These are phyloP conservation scores for Sebastes jordani DNA, from an alignment of 2,797 vertebrate species.

Conservation along the genomic window DNA sequence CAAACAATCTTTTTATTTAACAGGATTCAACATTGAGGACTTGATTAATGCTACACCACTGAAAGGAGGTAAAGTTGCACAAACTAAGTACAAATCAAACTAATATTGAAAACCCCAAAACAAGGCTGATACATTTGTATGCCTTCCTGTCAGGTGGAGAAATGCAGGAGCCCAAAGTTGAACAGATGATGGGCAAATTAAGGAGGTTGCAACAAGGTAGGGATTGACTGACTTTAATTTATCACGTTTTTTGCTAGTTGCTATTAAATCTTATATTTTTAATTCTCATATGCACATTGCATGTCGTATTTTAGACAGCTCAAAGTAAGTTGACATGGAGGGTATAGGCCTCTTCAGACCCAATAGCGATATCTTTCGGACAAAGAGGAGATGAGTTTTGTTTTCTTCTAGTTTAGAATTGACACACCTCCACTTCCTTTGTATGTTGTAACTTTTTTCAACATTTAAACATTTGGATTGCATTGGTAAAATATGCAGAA, in stretches of 20 bases:
- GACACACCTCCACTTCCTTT: neutral
- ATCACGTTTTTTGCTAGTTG: neutral
- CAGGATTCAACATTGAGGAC: slow-evolving; percentile 40
- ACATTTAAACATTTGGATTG: neutral
- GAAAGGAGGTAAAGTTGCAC: slow-evolving; percentile 19
- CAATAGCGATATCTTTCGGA: neutral
- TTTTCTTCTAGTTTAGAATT: neutral
- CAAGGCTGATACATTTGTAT: neutral
- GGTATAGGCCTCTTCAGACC: neutral
- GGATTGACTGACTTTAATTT: neutral
- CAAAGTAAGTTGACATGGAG: no score
- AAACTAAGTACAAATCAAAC: neutral
- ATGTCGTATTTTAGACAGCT: neutral
- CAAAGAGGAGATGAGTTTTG: neutral
- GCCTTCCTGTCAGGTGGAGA: slow-evolving; percentile 23
- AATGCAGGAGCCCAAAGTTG: slow-evolving; percentile 37
- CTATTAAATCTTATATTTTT: neutral
- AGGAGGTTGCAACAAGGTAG: slow-evolving; percentile 66
- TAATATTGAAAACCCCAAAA: neutral
- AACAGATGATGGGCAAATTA: slow-evolving; percentile 55
- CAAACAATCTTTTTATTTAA: neutral
- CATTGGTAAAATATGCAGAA: neutral
- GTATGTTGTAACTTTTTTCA: neutral
- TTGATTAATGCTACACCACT: neutral
- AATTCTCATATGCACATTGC: neutral